Evolutionary conservation across 1,140 invertebrate species (phyloP), one percentile per base, ranked within the genome.

Genomic region (Ostrea edulis): DNA sequence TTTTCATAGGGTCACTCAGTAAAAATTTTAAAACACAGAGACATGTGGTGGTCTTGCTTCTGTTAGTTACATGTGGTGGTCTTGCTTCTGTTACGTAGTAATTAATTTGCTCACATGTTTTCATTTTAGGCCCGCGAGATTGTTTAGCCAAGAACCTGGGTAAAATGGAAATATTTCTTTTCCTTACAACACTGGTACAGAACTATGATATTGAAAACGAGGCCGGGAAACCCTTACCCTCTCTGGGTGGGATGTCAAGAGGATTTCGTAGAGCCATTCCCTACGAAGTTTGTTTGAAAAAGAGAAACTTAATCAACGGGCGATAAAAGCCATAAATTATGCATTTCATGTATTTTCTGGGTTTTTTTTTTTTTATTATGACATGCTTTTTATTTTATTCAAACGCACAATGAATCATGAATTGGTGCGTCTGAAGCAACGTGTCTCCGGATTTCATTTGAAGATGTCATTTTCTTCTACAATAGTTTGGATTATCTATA

Each of bases 221-320:
- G 55, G 55, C 55, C 5, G 55, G 55, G 20, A 62, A 62, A 62
- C 55, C 55, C 14, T 17, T 62, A 0, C 55, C 55, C 0, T 62
- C 55, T 20, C 14, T 62, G n/a, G 55, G 20, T 20, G 55, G 55
- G 20, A 62, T 17, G 55, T 62, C 55, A 0, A 62, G 17, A 2
- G 55, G 55, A 62, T 62, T 62, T 20, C 55, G 55, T 4, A n/a
- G 7, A 20, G 55, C 55, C n/a, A n/a, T 20, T 62, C 55, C 55
- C 55, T 62, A 62, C n/a, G 17, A 62, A 62, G 55, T 62, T 62
- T 62, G 55, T n/a, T 62, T 62, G 55, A 62, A 62, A 62, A 62
- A 62, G 14, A 62, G 17, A 17, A n/a, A 62, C 12, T 62, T 20
- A 62, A 62, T 17, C 0, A 62, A 44, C 35, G 5, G 35, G 5